Base-by-base conservation (phyloP, 92 coral and sea anemone genomes). In the Phenganax subtilis region DNA sequence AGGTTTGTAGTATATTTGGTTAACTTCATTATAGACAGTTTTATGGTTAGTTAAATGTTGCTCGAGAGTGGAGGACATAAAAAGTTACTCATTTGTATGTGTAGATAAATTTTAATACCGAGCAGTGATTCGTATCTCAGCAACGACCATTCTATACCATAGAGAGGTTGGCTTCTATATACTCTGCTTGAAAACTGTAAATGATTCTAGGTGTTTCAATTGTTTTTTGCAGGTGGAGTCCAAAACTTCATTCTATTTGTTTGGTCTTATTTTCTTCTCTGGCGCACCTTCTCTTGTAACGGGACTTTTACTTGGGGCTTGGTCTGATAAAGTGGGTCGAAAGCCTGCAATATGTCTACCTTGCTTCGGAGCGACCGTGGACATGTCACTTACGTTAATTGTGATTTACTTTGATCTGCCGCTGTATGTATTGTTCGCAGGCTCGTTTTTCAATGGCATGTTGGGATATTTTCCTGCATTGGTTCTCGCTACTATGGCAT, bases 281-380 rank as follows among this genome's bases (percentile, higher is more conserved):
- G 82, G 55, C 12, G 72, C 17, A 12, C 82, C 82, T 2, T 61
- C 72, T 37, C 72, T 78, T 51, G 15, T 78, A 12, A 10, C 72
- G 6, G 82, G 71, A 15, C 82, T 78, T 0, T 67, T 78, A 17
- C 9, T 78, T 62, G 82, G 82, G 7, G 66, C 82, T 8, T 78
- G 82, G 82, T 78, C 82, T 6, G 82, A 78, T 58, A 78, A 78
- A 62, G 82, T 78, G 61, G 82, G 82, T 78, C 82, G 82, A n/a
- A 78, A 78, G 51, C 82, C 82, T 9, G 82, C 82, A 9, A 78
- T 78, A 12, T 12, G 29, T 52, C 72, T 78, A 6, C 82, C 82
- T 5, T 78, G 82, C 63, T 25, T 78, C 47, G 82, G 82, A 7
- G 82, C 82, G 7, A 53, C 72, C 51, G n/a, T 78, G 16, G 82